Evolutionary conservation across 1,140 invertebrate species (phyloP).

Genomic region (Hyles euphorbiae): DNA sequence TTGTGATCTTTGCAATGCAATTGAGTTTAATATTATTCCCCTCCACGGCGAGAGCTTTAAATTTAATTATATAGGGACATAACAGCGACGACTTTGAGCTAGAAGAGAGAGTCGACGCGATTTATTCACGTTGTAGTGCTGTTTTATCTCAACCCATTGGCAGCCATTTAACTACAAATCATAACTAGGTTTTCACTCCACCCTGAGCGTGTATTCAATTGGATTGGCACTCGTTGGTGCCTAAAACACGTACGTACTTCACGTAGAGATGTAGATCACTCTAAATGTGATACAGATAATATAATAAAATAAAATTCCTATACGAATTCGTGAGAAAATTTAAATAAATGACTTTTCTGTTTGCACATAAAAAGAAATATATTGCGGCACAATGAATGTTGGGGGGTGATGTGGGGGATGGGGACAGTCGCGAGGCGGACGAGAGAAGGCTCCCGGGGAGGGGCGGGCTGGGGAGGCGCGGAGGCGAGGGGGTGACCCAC

Average conservation of each 20-base stretch:
- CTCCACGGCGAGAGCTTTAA: slow-evolving; percentile 63
- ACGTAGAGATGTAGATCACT: slow-evolving; percentile 47
- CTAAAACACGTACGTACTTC: slow-evolving; percentile 32
- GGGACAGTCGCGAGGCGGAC: slow-evolving; percentile 55
- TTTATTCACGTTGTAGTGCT: too few relatives aligned
- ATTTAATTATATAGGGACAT: slow-evolving; percentile 68
- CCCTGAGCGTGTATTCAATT: background rate
- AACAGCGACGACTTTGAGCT: slow-evolving; percentile 31
- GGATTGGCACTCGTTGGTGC: background rate
- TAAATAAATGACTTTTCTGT: slow-evolving; percentile 76
- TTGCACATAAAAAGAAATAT: slow-evolving; percentile 76
- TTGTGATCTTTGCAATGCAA: slow-evolving; percentile 68
- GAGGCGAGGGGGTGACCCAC: slow-evolving; percentile 65
- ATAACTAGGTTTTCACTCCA: too few relatives aligned
- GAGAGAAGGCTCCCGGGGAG: slow-evolving; percentile 45
- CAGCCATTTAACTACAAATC: too few relatives aligned
- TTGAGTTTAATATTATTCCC: slow-evolving; percentile 69
- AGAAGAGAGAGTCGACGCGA: slow-evolving; percentile 21
- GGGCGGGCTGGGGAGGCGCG: slow-evolving; percentile 30
- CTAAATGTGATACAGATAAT: slow-evolving; percentile 72
- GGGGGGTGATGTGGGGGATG: slow-evolving; percentile 55
- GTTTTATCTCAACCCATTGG: too few relatives aligned
- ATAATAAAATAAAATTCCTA: slow-evolving; percentile 75
- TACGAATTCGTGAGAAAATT: slow-evolving; percentile 75
- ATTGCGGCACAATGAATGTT: slow-evolving; percentile 74